Evolutionary conservation across 1,140 invertebrate genomes (phyloP), one percentile per base, ranked within the genome.

Genomic region (Tetragonula clypearis): DNA sequence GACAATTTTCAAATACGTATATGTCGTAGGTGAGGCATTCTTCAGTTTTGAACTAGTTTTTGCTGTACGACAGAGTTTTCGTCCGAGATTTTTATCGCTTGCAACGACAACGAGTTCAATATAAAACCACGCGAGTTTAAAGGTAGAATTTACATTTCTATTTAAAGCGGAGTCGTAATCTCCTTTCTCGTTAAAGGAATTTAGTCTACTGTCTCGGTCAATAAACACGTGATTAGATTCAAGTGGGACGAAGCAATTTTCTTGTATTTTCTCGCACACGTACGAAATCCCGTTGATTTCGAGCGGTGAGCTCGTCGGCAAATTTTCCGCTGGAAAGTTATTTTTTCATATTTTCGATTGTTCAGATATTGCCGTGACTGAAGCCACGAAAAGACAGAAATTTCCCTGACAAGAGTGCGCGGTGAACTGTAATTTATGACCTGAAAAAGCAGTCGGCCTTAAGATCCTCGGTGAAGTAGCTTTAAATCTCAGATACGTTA

Each of bases 371-470:
- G 2, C 58, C 41, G 1, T 2, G 35, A 30, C 30, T 30, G 56
- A 21, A 55, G 66, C 21, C 21, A 19, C 21, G n/a, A 11, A 53
- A 79, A 84, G 56, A 79, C 56, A 72, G 66, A 84, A 72, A 26
- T 84, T 72, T 62, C 72, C 21, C 55, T 23, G 26, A 84, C 68
- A 84, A 41, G 76, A 62, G 56, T 41, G 41, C 17, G 21, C 76
- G 30, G 76, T 71, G 66, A 72, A 72, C 76, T 62, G 76, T 79
- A 72, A 84, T 84, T 79, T 79, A 72, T 68, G 56, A 79, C 66
- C 56, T 30, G 56, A 30, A 79, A 79, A 79, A 41, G 19, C 76
- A 60, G 21, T 55, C 66, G 56, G 21, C 41, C 21, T 84, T 79
- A 72, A 62, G 41, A 21, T 62, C 19, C 66, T 30, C 15, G 5